Base-by-base conservation (phyloP, 2,888 invertebrate genomes). In the Tolmerus cingulatus region DNA sequence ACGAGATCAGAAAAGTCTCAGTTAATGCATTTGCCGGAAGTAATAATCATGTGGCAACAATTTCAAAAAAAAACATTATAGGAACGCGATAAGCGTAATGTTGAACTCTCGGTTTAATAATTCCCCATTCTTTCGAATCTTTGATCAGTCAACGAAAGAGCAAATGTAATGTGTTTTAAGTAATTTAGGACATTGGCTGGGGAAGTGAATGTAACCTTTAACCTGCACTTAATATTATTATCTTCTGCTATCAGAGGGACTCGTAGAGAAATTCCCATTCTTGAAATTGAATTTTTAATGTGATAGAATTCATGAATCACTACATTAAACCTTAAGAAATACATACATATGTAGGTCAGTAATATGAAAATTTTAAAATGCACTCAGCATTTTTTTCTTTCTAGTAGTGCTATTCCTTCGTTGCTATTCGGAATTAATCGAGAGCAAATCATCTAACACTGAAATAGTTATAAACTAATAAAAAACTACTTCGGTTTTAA, bases 41-140 rank as follows among this genome's bases (percentile, higher is more conserved):
- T 78, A 55, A 55, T 86, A 86, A 86, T 86, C 86, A 86, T 55
- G 27, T 37, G 76, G 76, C 76, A 87, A 57, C 43, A 27, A 27
- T 19, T 14, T 74, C 12, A 46, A 37, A 46, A 40, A 81, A 81
- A 87, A 79, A n/a, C n/a, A n/a, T n/a, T 57, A 43, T 43, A 16
- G 66, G 43, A 51, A 66, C 23, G 57, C 66, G 86, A 87, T 77
- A 87, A 78, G 66, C 34, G 78, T 87, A 66, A 37, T 79, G 86
- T 87, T 87, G 86, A 87, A 87, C 86, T 87, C 66, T 87, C 37
- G 57, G n/a, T 74, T 66, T 19, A 12, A 57, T 9, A 57, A 57
- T 57, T 57, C 23, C 4, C 7, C 37, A 84, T 66, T 55, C 37
- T 82, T 66, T 40, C 16, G 14, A 27, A 23, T 79, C 46, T 43